phyloP scores from a whole-genome alignment of 2,888 invertebrate species.

The Encarsia formosa region DNA sequence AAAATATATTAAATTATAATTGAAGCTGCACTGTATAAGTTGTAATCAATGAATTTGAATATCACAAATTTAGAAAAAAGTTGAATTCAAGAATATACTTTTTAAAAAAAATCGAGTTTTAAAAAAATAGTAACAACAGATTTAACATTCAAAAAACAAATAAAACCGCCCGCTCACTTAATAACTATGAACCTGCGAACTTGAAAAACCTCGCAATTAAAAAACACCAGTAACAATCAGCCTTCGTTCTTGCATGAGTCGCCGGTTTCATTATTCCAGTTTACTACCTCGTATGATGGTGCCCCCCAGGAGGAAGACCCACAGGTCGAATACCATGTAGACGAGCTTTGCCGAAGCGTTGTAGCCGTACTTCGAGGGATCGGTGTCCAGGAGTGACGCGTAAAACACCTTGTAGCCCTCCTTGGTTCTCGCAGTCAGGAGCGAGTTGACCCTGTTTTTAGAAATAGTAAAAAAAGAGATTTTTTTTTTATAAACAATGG shows the following conservation, averaged over 20 bases:
- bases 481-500: not conserved
- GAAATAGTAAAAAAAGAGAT: not conserved
- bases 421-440: conserved; percentile 44
- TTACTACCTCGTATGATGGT: too few relatives aligned
- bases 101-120: too few relatives aligned
- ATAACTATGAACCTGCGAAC: conserved; percentile 62
- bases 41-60: too few relatives aligned
- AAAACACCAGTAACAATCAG: too few relatives aligned
- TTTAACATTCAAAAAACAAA: conserved; percentile 62
- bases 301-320: conserved; percentile 57
- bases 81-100: too few relatives aligned
- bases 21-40: too few relatives aligned
- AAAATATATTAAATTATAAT: too few relatives aligned
- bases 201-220: conserved; percentile 61
- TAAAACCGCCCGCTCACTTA: conserved; percentile 61
- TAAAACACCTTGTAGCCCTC: conserved; percentile 59
- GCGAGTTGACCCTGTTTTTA: not conserved
- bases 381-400: conserved; percentile 56
- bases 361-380: conserved; percentile 60
- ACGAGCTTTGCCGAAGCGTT: conserved; percentile 53
- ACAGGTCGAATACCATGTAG: conserved; percentile 60
- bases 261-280: too few relatives aligned
- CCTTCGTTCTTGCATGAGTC: too few relatives aligned
- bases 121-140: too few relatives aligned
- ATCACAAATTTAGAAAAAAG: too few relatives aligned